Base-by-base conservation (phyloP, 1,140 invertebrate genomes). In the Drosophila repleta region DNA sequence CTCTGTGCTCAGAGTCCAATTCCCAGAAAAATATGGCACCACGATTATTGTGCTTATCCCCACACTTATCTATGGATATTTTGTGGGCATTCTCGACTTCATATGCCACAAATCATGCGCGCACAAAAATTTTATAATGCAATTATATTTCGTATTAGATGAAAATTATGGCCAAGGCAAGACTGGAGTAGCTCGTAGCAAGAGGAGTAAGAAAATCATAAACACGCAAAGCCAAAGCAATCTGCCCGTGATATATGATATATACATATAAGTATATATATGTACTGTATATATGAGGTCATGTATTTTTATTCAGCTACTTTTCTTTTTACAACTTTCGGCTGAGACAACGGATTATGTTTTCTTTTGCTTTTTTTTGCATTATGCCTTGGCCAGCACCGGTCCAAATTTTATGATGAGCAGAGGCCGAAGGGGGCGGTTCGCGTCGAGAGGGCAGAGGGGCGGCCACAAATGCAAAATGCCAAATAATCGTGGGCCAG, bases 141-240 rank as follows among this genome's bases (percentile, higher is more conserved):
- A 87, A 84, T 81, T 81, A 64, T 77, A 81, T 74, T 71, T 35
- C 69, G 53, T 67, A 79, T 84, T 76, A 84, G 62, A 51, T 43
- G 35, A 39, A 74, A 65, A 77, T 77, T 77, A 63, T 68, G 41
- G 62, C 61, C 58, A 21, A 67, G 29, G 37, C 4, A 17, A 41
- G 20, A 3, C 10, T 21, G 43, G 4, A 17, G n/a, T 17, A n/a
- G 26, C 17, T 45, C n/a, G 11, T 1, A 17, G 20, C 13, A n/a
- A 56, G 20, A n/a, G 18, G 13, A 43, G 26, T 24, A 61, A 20
- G 29, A 11, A 60, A 75, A 74, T 81, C 82, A 68, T 85, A 87
- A 87, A 82, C 62, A 71, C 70, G 52, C 57, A 78, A 85, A 85
- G 76, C 70, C 78, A n/a, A 75, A 56, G 69, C 81, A 85, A 87